Evolutionary conservation across 2,113 vertebrate genomes (phyloP), one percentile per base, ranked within the genome.

Genomic region (Triplophysa rosa): DNA sequence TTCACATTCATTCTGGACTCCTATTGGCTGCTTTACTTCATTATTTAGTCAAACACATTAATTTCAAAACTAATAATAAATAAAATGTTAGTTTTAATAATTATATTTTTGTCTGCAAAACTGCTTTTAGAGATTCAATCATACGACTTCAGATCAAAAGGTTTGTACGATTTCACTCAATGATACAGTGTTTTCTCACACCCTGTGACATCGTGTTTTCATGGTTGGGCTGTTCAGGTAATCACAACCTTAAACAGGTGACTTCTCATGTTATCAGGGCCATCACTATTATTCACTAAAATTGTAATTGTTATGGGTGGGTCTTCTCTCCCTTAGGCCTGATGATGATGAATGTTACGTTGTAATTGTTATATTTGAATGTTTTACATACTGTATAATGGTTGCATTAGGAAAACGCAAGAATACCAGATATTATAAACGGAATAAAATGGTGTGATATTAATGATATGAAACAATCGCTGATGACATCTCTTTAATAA

Each of bases 211-310:
- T 16, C 12, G 9, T 45, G 21, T 49, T 68, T 68, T 68, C 42
- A 68, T 16, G 66, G 42, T 49, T 49, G 66, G 66, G 21, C 66
- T 68, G 42, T 47, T 67, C n/a, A 16, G 7, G 21, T 24, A 67
- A 67, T 47, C 24, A 16, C 66, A 67, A 49, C 3, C 2, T 49
- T 42, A 49, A 42, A 49, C 66, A 67, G 45, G 66, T 24, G 21
- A 13, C 19, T 2, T 49, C 47, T 14, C 4, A 14, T 52, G 47
- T 68, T 49, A 68, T 68, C 42, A 49, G 23, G 21, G n/a, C 23
- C 42, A 68, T 24, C 13, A 14, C 21, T 68, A 68, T 23, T 49
- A 68, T 49, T 49, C 42, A 68, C 42, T 24, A 67, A 24, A 24
- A 47, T 13, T 42, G 40, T 42, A 42, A 42, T 42, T 42, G 9